A percentile compares a stretch with the other conserved stretches of the same genome.
phyloP scores from a whole-genome alignment of 1,140 invertebrate species.

The Cyclargus thomasi region DNA sequence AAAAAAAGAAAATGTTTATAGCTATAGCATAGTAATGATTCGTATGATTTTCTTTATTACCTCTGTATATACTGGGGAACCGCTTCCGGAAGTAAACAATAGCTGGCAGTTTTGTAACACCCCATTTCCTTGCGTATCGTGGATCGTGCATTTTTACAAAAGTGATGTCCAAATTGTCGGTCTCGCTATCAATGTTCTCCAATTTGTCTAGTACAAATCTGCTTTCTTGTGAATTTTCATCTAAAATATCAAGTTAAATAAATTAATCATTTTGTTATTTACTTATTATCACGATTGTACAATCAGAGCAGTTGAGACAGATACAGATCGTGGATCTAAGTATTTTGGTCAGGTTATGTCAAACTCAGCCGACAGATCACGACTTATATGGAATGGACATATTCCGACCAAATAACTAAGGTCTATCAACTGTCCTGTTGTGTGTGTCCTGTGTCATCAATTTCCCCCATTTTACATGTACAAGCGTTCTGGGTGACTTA shows the following conservation, averaged over 20 bases:
- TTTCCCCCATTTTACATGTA: too few relatives aligned
- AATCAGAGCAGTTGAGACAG: too few relatives aligned
- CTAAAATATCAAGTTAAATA: slow-evolving; percentile 61
- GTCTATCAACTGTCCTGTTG: too few relatives aligned
- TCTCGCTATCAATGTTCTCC: slow-evolving; percentile 94
- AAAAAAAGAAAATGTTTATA: neutral
- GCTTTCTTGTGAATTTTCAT: slow-evolving; percentile 88
- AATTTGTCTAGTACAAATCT: slow-evolving; percentile 86
- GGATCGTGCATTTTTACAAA: slow-evolving; percentile 96
- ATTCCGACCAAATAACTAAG: too few relatives aligned
- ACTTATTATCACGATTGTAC: neutral
- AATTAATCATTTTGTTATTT: slow-evolving; percentile 12
- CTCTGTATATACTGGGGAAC: slow-evolving; percentile 96
- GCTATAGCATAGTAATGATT: neutral
- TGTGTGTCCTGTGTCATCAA: too few relatives aligned
- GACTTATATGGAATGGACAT: too few relatives aligned
- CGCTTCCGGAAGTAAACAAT: slow-evolving; percentile 95
- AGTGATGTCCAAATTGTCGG: slow-evolving; percentile 94
- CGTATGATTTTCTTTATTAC: slow-evolving; percentile 61
- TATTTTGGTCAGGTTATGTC: too few relatives aligned
- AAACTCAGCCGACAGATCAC: too few relatives aligned
- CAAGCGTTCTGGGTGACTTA: slow-evolving; percentile 72
- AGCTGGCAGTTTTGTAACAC: slow-evolving; percentile 93
- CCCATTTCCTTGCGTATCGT: slow-evolving; percentile 94
- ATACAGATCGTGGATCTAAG: too few relatives aligned